Percentiles rank a stretch among this genome's conserved stretches.
These are phyloP conservation scores for Eptesicus fuscus DNA, from an alignment of 2,113 vertebrate species.

Conservation along the genomic window DNA sequence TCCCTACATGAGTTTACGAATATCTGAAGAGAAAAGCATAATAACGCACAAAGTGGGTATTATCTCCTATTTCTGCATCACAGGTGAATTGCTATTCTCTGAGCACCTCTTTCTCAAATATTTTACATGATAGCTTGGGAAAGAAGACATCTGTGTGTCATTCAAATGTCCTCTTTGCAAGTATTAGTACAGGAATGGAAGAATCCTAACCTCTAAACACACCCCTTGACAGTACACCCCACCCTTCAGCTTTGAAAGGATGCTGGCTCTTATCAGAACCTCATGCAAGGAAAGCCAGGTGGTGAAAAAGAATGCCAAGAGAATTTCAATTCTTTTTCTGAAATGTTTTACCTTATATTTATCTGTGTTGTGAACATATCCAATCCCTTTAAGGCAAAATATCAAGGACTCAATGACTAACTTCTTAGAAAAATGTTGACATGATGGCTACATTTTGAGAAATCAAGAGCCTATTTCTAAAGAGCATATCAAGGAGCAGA, in stretches of 20 bases:
- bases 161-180: constrained; percentile 8
- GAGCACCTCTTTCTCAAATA: constrained; percentile 28
- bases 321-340: constrained; percentile 19
- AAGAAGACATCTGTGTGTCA: constrained; percentile 3
- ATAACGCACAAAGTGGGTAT: not conserved
- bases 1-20: not conserved
- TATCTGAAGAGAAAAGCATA: not conserved
- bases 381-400: not conserved
- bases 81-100: constrained; percentile 13
- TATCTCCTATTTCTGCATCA: not conserved
- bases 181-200: constrained; percentile 2
- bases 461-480: not conserved
- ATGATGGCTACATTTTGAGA: not conserved
- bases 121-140: constrained; percentile 46
- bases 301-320: not conserved
- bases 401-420: not conserved
- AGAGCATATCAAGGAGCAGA: not conserved
- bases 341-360: not conserved
- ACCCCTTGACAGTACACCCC: not conserved
- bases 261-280: constrained; percentile 20
- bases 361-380: not conserved
- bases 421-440: constrained; percentile 28
- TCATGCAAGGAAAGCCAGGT: constrained; percentile 44
- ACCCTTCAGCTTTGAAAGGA: not conserved
- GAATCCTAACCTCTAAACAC: not conserved